Conservation (phyloP, 1,140 invertebrate species). For the Leguminivora glycinivorella region DNA sequence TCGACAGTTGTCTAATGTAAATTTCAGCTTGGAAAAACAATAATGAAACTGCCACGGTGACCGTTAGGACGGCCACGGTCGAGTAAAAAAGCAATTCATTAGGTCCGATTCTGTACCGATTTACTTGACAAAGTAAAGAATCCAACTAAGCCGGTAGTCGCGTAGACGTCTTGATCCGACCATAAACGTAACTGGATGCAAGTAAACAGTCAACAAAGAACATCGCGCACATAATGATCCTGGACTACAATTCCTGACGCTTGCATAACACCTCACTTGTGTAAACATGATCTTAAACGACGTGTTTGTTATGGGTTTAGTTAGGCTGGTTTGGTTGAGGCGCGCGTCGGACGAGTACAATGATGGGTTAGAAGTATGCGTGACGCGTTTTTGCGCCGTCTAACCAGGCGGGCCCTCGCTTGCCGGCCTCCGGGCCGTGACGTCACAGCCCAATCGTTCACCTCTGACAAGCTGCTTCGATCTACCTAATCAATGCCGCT, state of each 20-base stretch:
- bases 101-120: background rate
- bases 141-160: background rate
- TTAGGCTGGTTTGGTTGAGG: background rate
- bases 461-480: slow-evolving; percentile 26
- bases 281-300: background rate
- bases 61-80: slow-evolving; percentile 20
- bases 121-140: background rate
- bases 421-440: slow-evolving; percentile 9
- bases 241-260: background rate
- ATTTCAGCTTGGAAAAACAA: background rate
- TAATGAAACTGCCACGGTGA: background rate
- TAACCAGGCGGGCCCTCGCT: background rate
- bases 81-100: slow-evolving; percentile 6
- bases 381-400: slow-evolving; percentile 21
- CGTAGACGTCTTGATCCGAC: slow-evolving; percentile 1
- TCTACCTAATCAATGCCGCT: slow-evolving; percentile 22
- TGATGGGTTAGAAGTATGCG: background rate
- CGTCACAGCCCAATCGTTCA: slow-evolving; percentile 24
- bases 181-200: slow-evolving; percentile 22
- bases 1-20: background rate
- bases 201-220: slow-evolving; percentile 19
- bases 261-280: background rate
- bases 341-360: background rate
- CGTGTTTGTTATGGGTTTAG: background rate
- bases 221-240: slow-evolving; percentile 16